Conservation (phyloP, 2,888 invertebrate genomes). For the Drosophila tanythrix region DNA sequence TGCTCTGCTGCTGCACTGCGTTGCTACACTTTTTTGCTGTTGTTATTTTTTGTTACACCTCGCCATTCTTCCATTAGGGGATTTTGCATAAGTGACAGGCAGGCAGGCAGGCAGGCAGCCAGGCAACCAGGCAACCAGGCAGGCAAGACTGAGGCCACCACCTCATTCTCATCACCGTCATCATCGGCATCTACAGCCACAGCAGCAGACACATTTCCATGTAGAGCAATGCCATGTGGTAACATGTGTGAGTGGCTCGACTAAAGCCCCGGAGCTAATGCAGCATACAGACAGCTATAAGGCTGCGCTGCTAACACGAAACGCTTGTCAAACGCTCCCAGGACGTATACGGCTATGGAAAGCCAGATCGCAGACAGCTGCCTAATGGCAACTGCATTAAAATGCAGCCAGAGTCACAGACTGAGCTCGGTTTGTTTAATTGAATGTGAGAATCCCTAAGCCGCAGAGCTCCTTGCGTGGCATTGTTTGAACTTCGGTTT, state of each 20-base stretch:
- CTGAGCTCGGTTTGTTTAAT: constrained; percentile 57
- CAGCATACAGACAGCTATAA: constrained; percentile 43
- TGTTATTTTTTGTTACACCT: constrained; percentile 70
- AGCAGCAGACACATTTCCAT: constrained; percentile 6
- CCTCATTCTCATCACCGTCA: constrained; percentile 16
- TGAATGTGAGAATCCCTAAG: constrained; percentile 48
- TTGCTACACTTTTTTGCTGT: constrained; percentile 22
- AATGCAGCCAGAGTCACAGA: constrained; percentile 39
- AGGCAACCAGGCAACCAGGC: not conserved
- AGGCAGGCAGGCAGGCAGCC: constrained; percentile 8
- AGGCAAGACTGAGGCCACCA: constrained; percentile 27
- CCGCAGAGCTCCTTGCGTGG: not conserved
- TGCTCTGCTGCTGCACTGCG: constrained; percentile 19
- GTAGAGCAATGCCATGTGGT: constrained; percentile 30
- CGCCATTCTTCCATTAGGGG: constrained; percentile 69
- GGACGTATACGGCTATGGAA: constrained; percentile 6
- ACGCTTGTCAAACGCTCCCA: constrained; percentile 65
- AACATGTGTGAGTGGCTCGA: constrained; percentile 49
- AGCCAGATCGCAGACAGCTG: constrained; percentile 18
- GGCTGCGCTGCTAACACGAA: constrained; percentile 56
- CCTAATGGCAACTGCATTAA: constrained; percentile 50
- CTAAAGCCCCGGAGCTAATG: constrained; percentile 64
- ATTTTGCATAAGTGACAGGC: constrained; percentile 78
- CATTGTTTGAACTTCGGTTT: constrained; percentile 41
- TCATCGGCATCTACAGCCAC: constrained; percentile 16